These are phyloP conservation scores for Periparus ater DNA, from an alignment of 2,797 vertebrate species.

Conservation along the genomic window DNA sequence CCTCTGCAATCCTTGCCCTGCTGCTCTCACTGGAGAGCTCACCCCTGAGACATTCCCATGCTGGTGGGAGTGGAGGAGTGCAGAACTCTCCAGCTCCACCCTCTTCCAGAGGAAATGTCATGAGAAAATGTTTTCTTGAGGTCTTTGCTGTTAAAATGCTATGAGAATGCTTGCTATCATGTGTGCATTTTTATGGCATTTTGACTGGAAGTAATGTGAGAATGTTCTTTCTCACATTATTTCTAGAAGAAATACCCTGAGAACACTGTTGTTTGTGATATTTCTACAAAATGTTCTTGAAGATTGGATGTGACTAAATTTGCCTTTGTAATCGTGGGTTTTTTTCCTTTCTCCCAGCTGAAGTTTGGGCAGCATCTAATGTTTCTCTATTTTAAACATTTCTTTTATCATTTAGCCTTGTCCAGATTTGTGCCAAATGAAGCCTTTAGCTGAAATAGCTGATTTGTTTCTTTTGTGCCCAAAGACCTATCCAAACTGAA, in stretches of 20 bases:
- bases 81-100: slow-evolving; percentile 49
- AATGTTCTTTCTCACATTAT: slow-evolving; percentile 70
- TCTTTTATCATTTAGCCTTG: slow-evolving; percentile 28
- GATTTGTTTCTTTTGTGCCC: slow-evolving; percentile 38
- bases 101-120: slow-evolving; percentile 72
- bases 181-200: slow-evolving; percentile 67
- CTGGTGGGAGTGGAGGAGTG: slow-evolving; percentile 18
- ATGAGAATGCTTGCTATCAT: slow-evolving; percentile 61
- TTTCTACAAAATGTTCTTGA: slow-evolving; percentile 35
- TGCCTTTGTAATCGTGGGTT: background rate
- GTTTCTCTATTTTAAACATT: slow-evolving; percentile 2
- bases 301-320: slow-evolving; percentile 26
- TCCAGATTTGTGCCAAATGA: slow-evolving; percentile 39
- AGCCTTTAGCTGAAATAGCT: slow-evolving; percentile 21
- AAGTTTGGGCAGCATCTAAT: slow-evolving; percentile 11
- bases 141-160: slow-evolving; percentile 60
- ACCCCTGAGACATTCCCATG: slow-evolving; percentile 64
- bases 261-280: slow-evolving; percentile 52
- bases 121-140: slow-evolving; percentile 72
- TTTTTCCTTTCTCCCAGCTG: background rate
- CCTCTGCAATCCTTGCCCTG: background rate
- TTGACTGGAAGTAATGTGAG: slow-evolving; percentile 71
- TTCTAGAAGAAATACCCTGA: slow-evolving; percentile 66
- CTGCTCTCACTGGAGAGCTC: slow-evolving; percentile 47
- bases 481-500: slow-evolving; percentile 50